Base-by-base conservation (phyloP, 2,113 vertebrate species). In the Cyanocitta stelleri region DNA sequence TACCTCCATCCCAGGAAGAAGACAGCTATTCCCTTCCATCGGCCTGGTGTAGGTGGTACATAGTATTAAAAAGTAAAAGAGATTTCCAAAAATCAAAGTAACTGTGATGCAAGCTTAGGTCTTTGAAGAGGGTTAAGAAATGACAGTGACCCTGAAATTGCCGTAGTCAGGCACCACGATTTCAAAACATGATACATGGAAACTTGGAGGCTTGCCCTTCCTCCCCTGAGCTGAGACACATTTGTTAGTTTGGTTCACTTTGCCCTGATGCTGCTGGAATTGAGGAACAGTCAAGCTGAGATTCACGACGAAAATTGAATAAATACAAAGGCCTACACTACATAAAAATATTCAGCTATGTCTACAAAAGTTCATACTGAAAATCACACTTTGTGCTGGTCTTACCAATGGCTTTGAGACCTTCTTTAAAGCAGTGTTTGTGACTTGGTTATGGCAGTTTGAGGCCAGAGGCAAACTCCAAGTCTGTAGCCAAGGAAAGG, bases 241-340 rank as follows among this genome's bases (percentile, higher is more conserved):
- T 75, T 78, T n/a, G 43, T n/a, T 39, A 43, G 7, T 56, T 68
- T 82, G 37, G 16, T 68, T 90, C 54, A 54, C 32, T 89, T 85
- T 1, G 2, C 32, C 20, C 29, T 69, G 37, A 49, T 0, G 0
- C 11, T 61, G 46, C 32, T 39, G 41, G 49, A 90, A 68, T 13
- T 56, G 37, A 78, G 48, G 29, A 85, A 19, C 35, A 85, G 15
- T 41, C 39, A 78, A 32, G 18, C 43, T 58, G n/a, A 87, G 7
- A 35, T 30, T 89, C 59, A 48, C 0, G 0, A 83, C 9, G n/a
- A 48, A 78, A 87, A 80, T 0, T 1, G 18, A 66, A 62, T 44
- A 80, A 80, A 44, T 63, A 69, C 11, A 77, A 49, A 90, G 46
- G 15, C 21, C 32, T n/a, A 23, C 30, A 32, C 11, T 43, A 6